Conservation (phyloP, 2,113 vertebrate genomes). For the Galeopterus variegatus region DNA sequence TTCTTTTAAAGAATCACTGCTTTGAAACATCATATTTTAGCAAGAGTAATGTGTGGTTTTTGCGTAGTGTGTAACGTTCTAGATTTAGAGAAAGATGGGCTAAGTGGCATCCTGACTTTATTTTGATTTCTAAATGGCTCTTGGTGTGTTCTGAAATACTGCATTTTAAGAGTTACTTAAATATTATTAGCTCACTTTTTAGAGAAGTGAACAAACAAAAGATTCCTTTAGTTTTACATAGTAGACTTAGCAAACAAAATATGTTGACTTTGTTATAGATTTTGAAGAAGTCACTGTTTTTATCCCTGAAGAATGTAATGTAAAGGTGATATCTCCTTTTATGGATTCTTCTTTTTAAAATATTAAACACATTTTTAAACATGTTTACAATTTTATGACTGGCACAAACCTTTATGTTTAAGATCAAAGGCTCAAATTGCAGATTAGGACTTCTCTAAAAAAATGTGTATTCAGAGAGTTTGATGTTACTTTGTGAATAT, state of each 20-base stretch:
- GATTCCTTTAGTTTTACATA: constrained; percentile 60
- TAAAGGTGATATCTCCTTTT: neutral
- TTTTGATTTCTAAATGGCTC: neutral
- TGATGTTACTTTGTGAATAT: constrained; percentile 25
- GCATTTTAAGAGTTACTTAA: neutral
- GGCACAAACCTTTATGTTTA: constrained; percentile 46
- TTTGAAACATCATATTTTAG: neutral
- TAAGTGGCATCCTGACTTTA: neutral
- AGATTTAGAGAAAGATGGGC: neutral
- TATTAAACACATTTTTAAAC: constrained; percentile 2
- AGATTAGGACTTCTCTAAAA: constrained; percentile 8
- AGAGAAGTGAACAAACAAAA: neutral
- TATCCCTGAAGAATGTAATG: neutral
- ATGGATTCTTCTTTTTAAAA: neutral
- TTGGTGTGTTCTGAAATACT: neutral
- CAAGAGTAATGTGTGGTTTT: neutral
- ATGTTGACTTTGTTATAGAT: neutral
- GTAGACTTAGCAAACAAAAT: constrained; percentile 9
- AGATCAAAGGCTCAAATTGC: constrained; percentile 15
- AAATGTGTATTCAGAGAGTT: constrained; percentile 31
- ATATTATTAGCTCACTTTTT: neutral
- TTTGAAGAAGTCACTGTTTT: constrained; percentile 37
- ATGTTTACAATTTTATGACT: constrained; percentile 28
- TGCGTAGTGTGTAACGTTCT: neutral
- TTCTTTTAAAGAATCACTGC: neutral